phyloP scores from a whole-genome alignment of 2,797 vertebrate species.

The Characodon lateralis region DNA sequence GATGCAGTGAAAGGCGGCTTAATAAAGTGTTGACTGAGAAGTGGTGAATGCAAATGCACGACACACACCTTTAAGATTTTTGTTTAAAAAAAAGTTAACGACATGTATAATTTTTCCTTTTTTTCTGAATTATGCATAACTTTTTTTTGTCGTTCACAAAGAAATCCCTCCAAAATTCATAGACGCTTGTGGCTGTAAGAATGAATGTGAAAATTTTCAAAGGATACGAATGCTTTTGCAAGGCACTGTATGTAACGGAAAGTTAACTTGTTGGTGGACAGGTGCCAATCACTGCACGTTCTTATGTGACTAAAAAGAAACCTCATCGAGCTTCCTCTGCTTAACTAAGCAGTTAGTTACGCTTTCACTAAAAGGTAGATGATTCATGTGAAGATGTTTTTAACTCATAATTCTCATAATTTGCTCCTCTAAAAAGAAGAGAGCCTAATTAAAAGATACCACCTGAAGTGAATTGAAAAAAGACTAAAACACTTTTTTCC shows the following conservation, averaged over 20 bases:
- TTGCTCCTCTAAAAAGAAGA: conserved; percentile 34
- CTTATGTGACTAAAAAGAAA: conserved; percentile 45
- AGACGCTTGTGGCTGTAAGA: not conserved
- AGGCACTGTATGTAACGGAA: not conserved
- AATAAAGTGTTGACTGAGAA: too few species aligned
- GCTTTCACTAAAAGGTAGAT: conserved; percentile 27
- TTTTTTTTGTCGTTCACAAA: too few species aligned
- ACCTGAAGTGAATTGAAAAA: conserved; percentile 17
- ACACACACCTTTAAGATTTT: too few species aligned
- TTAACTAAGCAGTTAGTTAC: conserved; percentile 17
- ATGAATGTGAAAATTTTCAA: not conserved
- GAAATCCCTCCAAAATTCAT: not conserved
- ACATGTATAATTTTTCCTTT: too few species aligned
- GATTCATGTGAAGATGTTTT: conserved; percentile 35
- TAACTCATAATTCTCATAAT: conserved; percentile 29
- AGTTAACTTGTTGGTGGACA: conserved; percentile 22
- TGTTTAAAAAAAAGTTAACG: too few species aligned
- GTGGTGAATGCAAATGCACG: too few species aligned
- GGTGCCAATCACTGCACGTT: conserved; percentile 30
- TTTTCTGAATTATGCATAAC: too few species aligned
- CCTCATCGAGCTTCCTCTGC: conserved; percentile 33
- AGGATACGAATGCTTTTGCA: too few species aligned
- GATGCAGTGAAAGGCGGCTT: too few species aligned
- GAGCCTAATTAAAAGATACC: conserved; percentile 49
- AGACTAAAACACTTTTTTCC: conserved; percentile 26